phyloP scores from a whole-genome alignment of 2,888 invertebrate genomes.

The Acleris laterana region DNA sequence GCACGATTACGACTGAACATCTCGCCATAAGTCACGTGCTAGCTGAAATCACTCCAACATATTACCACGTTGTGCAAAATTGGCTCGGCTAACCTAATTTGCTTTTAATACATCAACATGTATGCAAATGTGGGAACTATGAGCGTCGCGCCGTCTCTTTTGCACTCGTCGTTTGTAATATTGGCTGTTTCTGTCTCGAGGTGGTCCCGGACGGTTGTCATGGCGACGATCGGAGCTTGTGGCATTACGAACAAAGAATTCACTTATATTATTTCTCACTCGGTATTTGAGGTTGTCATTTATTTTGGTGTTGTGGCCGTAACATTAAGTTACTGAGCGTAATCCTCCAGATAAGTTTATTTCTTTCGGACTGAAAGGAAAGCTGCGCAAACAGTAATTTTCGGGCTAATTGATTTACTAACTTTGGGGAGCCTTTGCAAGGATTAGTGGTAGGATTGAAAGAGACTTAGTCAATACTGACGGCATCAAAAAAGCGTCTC shows the following conservation, averaged over 20 bases:
- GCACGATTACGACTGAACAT: slow-evolving; percentile 13
- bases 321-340: neutral
- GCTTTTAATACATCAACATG: slow-evolving; percentile 48
- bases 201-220: slow-evolving; percentile 44
- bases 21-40: slow-evolving; percentile 29
- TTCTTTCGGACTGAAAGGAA: slow-evolving; percentile 11
- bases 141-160: slow-evolving; percentile 26
- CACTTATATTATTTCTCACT: slow-evolving; percentile 8
- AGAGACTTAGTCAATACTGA: slow-evolving; percentile 11
- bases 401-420: slow-evolving; percentile 39
- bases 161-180: slow-evolving; percentile 13
- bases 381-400: slow-evolving; percentile 27
- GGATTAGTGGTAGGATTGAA: slow-evolving; percentile 19
- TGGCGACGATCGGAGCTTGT: slow-evolving; percentile 39
- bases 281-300: slow-evolving; percentile 5
- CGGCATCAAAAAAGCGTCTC: neutral
- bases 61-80: slow-evolving; percentile 37
- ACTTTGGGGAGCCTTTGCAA: slow-evolving; percentile 22
- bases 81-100: slow-evolving; percentile 49
- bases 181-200: slow-evolving; percentile 22
- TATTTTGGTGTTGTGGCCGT: neutral
- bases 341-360: slow-evolving; percentile 12
- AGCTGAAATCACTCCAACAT: slow-evolving; percentile 36
- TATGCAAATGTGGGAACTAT: slow-evolving; percentile 40
- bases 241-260: slow-evolving; percentile 40